Evolutionary conservation across 1,140 invertebrate species (phyloP), one percentile per base, ranked within the genome.

Genomic region (Lepidurus packardi): DNA sequence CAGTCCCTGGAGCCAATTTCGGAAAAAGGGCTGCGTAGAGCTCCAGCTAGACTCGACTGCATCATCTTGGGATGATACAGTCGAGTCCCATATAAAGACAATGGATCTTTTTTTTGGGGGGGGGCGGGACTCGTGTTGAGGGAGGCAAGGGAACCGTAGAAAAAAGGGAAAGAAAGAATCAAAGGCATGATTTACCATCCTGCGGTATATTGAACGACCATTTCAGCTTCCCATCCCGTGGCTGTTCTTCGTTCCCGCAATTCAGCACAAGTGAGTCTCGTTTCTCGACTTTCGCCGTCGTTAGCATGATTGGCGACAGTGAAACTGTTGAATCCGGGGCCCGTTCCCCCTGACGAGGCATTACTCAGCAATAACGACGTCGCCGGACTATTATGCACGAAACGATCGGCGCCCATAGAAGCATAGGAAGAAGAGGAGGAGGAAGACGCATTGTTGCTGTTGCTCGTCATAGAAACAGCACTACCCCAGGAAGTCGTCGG

Each of bases 401-500:
- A 65, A 65, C 53, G 53, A 65, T 65, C 53, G 53, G 53, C 9
- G 53, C 53, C 53, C 53, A 21, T 5, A 16, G 53, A 65, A 21
- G 16, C 53, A 16, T 65, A 65, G 53, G 53, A 65, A 65, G 53
- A 10, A 16, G 45, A 65, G 53, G 53, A 10, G 45, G 45, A 65
- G 53, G 53, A 65, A 65, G 53, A 65, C 53, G 53, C 53, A 65
- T 65, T 65, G 53, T 65, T 65, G 53, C 53, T 65, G n/a, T 65
- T 13, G 53, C 53, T 21, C 53, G 53, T 7, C 53, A 65, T 65
- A 21, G 53, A 65, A 65, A 65, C 21, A 21, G 53, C 53, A 65
- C 53, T 16, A 7, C 53, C 53, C 53, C 53, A 65, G 21, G 53
- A 13, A 65, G 53, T 65, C 53, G 21, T 65, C 53, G 53, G 53